Base-by-base conservation (phyloP, 2,113 vertebrate species). In the Rostratula benghalensis region DNA sequence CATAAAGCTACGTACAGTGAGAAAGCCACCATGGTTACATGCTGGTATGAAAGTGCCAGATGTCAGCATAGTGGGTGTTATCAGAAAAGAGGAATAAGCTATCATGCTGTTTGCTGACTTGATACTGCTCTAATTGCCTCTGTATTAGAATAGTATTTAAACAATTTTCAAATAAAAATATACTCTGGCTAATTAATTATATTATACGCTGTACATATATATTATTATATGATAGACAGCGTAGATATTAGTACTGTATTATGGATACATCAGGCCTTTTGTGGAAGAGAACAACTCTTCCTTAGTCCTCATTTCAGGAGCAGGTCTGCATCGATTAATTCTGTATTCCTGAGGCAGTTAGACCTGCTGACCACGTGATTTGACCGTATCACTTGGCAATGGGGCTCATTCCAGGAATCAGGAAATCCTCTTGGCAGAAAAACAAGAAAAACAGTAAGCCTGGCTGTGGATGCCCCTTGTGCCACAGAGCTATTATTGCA, bases 361-460 rank as follows among this genome's bases (percentile, higher is more conserved):
- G 75, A 57, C 39, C 53, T 56, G 30, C 45, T 84, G 57, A 30
- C 57, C n/a, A 60, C 10, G 8, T 91, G 81, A 31, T 33, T 51
- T 73, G 92, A 90, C 78, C 46, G 2, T 76, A 67, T 93, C 94
- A 18, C 91, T 93, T 87, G 90, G 76, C 85, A 82, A 5, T 79
- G 75, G 76, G 30, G 33, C 70, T 85, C 68, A 77, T 91, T 45
- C 59, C 91, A 91, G 73, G 78, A 77, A 81, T 77, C 83, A 95
- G 93, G 93, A 96, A 93, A 75, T 67, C 65, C 94, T 69, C 43
- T 84, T 68, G 81, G 94, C 85, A 77, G 59, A 41, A 50, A 54
- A 74, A 50, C 78, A 61, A 83, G 91, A 63, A 87, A 77, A 90
- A 76, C 74, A 74, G 37, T 19, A 11, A 50, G 28, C 57, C 20